These are phyloP conservation scores for Aphyosemion australe DNA, from an alignment of 2,113 vertebrate genomes.

Conservation along the genomic window DNA sequence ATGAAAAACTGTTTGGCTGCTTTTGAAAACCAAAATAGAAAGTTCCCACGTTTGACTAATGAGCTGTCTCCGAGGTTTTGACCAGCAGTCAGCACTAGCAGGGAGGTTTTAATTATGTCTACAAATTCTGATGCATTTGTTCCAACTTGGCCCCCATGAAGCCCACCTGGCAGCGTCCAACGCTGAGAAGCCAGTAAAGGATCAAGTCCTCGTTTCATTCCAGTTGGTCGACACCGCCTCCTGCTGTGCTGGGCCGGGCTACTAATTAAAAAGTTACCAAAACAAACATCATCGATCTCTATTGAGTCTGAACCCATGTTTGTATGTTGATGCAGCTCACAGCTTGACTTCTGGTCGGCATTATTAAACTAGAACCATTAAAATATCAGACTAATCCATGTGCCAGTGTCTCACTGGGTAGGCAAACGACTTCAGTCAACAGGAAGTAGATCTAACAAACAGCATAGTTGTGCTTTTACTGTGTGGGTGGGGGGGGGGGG, in stretches of 20 bases:
- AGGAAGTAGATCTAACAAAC: conserved; percentile 1
- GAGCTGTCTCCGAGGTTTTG: background rate
- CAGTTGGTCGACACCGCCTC: background rate
- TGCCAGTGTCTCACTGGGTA: background rate
- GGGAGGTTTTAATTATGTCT: conserved; percentile 1
- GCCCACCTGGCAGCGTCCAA: conserved; percentile 1
- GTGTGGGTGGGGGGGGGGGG: background rate
- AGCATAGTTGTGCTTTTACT: background rate
- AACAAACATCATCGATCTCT: conserved; percentile 1
- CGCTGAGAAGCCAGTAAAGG: background rate
- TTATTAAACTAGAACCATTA: background rate
- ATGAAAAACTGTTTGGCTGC: background rate
- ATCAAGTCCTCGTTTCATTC: conserved; percentile 1
- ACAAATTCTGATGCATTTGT: background rate
- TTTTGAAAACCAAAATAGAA: background rate
- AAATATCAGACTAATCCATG: conserved; percentile 1
- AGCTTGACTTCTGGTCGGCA: background rate
- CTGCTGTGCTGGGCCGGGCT: background rate
- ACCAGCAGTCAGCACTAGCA: conserved; percentile 5
- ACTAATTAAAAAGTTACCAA: conserved; percentile 14
- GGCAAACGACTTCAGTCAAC: background rate
- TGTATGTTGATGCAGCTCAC: background rate
- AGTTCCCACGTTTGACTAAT: background rate
- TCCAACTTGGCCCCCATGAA: background rate
- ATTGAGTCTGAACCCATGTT: conserved; percentile 2